These are phyloP conservation scores for Cyclopterus lumpus DNA, from an alignment of 2,797 vertebrate genomes.

Conservation along the genomic window DNA sequence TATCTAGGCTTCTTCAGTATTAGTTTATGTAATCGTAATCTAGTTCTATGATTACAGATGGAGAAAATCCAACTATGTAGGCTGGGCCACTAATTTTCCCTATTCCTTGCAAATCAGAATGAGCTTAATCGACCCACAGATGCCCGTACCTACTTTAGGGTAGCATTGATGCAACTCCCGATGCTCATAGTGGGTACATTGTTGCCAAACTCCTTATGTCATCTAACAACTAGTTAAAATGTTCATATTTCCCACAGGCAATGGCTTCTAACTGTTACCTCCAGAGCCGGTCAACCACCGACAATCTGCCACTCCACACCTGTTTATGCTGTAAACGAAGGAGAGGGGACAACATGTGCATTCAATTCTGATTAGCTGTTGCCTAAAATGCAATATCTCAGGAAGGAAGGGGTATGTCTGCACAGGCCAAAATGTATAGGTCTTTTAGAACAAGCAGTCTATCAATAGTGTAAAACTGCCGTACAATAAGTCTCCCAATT, in stretches of 20 bases:
- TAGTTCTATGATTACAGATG: not conserved
- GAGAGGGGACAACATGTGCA: not conserved
- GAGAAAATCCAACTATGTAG: not conserved
- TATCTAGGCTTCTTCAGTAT: conserved; percentile 7
- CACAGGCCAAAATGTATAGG: not conserved
- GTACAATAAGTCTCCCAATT: not conserved
- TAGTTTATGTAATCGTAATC: not conserved
- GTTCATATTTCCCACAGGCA: not conserved
- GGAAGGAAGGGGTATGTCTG: too few relatives aligned
- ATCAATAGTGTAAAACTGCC: conserved; percentile 20
- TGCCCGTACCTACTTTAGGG: not conserved
- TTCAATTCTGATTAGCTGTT: not conserved
- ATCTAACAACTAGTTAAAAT: not conserved
- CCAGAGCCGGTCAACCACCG: not conserved
- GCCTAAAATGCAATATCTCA: not conserved
- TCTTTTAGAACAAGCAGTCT: not conserved
- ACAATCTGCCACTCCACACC: not conserved
- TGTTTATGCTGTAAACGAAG: not conserved
- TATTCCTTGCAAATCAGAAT: not conserved
- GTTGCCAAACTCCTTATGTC: not conserved
- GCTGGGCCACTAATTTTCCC: not conserved
- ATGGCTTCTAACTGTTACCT: not conserved
- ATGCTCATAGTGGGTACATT: conserved; percentile 4
- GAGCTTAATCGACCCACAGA: not conserved
- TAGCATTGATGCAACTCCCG: not conserved